phyloP scores from a whole-genome alignment of 2,888 invertebrate species.

The Limenitis arthemis region DNA sequence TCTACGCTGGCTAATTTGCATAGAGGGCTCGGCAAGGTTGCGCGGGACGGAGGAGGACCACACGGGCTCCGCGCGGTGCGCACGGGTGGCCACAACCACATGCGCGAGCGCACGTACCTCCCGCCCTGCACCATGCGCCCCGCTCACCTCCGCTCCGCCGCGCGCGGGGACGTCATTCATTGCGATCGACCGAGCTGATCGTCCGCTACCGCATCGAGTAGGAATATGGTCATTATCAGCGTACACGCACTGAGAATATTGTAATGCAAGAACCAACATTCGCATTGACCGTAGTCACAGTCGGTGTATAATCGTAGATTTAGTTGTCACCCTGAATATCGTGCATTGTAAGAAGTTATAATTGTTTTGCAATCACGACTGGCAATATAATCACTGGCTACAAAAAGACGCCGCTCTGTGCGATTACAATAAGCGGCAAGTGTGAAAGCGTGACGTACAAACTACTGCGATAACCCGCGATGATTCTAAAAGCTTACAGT shows the following conservation, averaged over 20 bases:
- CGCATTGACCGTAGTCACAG: slow-evolving; percentile 40
- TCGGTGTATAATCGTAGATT: slow-evolving; percentile 37
- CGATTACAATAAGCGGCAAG: slow-evolving; percentile 21
- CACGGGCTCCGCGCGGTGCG: slow-evolving; percentile 68
- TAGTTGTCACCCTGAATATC: slow-evolving; percentile 38
- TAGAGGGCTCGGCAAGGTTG: slow-evolving; percentile 48
- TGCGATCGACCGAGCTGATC: slow-evolving; percentile 65
- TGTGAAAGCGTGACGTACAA: slow-evolving; percentile 47
- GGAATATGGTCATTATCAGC: slow-evolving; percentile 67
- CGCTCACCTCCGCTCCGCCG: slow-evolving; percentile 40
- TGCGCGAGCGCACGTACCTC: slow-evolving; percentile 47
- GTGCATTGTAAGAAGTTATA: background rate
- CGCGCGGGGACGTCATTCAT: slow-evolving; percentile 62
- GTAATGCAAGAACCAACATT: slow-evolving; percentile 47
- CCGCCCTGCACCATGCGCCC: slow-evolving; percentile 38
- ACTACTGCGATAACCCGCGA: slow-evolving; percentile 45
- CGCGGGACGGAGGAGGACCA: slow-evolving; percentile 54
- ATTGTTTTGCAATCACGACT: too few species aligned
- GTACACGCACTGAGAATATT: slow-evolving; percentile 58
- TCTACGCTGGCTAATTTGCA: slow-evolving; percentile 71
- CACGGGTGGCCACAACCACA: slow-evolving; percentile 72
- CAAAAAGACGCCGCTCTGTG: background rate
- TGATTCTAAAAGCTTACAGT: slow-evolving; percentile 40
- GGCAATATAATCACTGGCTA: too few species aligned
- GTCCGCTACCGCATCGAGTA: slow-evolving; percentile 61